Percentiles rank a stretch among this genome's conserved stretches.
phyloP scores from a whole-genome alignment of 2,797 vertebrate species.

The Alosa sapidissima region DNA sequence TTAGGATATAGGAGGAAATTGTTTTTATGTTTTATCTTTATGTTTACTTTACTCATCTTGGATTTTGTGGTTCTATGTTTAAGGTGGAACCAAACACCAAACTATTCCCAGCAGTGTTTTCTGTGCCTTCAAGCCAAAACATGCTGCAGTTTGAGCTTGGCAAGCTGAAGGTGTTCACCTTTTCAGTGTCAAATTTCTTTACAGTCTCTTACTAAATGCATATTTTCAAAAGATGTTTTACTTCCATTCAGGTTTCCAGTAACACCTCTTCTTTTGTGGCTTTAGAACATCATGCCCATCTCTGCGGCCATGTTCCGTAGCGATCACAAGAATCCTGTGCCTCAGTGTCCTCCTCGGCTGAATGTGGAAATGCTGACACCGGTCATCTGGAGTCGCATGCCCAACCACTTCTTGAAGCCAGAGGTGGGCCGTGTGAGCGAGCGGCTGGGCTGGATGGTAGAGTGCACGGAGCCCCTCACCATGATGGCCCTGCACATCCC shows the following conservation, averaged over 20 bases:
- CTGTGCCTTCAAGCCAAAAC: conserved; percentile 84
- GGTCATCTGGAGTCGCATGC: conserved; percentile 93
- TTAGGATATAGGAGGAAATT: background rate
- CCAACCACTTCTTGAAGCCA: conserved; percentile 83
- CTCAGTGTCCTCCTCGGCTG: conserved; percentile 88
- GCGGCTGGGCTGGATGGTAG: conserved; percentile 86
- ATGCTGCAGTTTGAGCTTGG: conserved; percentile 90
- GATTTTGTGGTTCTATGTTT: conserved; percentile 22
- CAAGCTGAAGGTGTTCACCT: conserved; percentile 84
- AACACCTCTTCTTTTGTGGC: background rate
- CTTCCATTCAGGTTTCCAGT: background rate
- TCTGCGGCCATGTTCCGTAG: conserved; percentile 95
- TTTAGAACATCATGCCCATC: conserved; percentile 96
- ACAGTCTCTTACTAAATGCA: no score
- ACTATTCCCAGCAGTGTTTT: conserved; percentile 88
- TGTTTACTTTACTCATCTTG: background rate
- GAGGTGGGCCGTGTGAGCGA: conserved; percentile 79
- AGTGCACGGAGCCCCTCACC: conserved; percentile 83
- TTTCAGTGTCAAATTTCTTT: background rate
- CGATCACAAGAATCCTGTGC: conserved; percentile 87
- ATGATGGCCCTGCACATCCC: conserved; percentile 97
- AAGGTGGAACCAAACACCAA: conserved; percentile 98
- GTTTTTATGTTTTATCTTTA: background rate
- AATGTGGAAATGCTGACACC: conserved; percentile 87
- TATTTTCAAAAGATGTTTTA: background rate